Evolutionary conservation across 2,113 vertebrate species (phyloP).

Genomic region (Chamaetylas fuelleborni): DNA sequence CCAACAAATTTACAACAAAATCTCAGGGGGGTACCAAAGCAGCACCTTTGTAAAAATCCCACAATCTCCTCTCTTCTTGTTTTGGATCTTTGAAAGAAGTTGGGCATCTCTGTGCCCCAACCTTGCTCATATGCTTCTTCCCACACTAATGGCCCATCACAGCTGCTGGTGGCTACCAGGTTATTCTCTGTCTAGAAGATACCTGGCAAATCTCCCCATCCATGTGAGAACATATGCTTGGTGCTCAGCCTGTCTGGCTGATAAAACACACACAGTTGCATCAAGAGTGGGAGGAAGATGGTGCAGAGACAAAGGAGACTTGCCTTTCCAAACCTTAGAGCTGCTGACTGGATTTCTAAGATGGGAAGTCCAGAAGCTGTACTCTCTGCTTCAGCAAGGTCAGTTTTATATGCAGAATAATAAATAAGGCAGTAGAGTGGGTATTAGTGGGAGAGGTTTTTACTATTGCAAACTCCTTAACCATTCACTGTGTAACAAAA

Average conservation of each 20-base stretch:
- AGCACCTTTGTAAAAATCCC: neutral
- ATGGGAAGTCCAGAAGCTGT: neutral
- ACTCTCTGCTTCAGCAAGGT: neutral
- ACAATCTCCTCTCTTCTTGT: neutral
- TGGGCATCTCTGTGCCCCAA: neutral
- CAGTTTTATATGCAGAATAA: neutral
- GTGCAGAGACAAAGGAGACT: neutral
- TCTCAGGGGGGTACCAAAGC: neutral
- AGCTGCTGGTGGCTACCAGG: neutral
- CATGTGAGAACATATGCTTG: neutral
- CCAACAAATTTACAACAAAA: neutral
- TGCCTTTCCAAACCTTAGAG: neutral
- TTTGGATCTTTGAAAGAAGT: neutral
- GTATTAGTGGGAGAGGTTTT: neutral
- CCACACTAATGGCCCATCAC: neutral
- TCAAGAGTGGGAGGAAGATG: neutral
- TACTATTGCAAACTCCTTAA: neutral
- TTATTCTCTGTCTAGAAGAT: neutral
- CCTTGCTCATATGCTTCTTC: neutral
- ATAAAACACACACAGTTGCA: neutral
- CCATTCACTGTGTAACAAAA: neutral
- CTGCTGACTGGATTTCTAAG: neutral
- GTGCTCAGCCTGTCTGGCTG: neutral
- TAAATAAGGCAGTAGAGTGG: neutral
- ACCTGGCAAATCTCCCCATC: neutral